phyloP scores from a whole-genome alignment of 2,888 invertebrate genomes.

The Metalampra italica region DNA sequence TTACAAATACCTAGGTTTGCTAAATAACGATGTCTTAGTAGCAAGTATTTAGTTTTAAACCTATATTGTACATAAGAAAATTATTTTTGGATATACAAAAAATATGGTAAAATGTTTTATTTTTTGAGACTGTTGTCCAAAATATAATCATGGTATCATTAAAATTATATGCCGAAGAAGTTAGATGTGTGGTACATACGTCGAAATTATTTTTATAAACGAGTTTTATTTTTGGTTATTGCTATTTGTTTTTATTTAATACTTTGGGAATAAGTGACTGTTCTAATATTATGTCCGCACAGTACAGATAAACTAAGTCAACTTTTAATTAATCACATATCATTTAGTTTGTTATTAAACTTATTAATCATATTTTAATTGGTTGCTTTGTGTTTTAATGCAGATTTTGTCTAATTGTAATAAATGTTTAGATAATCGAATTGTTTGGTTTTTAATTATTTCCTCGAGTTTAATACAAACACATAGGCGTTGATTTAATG shows the following conservation, averaged over 20 bases:
- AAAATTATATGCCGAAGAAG: constrained; percentile 46
- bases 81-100: constrained; percentile 65
- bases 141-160: constrained; percentile 55
- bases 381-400: constrained; percentile 70
- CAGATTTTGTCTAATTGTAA: constrained; percentile 62
- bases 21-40: neutral
- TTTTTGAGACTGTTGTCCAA: constrained; percentile 75
- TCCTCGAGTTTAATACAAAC: neutral
- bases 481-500: neutral
- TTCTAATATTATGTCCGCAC: constrained; percentile 42
- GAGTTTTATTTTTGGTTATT: constrained; percentile 62
- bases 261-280: constrained; percentile 33
- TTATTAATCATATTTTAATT: constrained; percentile 60
- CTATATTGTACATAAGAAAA: constrained; percentile 54
- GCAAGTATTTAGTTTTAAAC: neutral
- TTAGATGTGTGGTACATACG: constrained; percentile 47
- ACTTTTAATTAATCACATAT: constrained; percentile 68
- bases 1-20: too few relatives aligned
- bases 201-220: constrained; percentile 68
- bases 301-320: constrained; percentile 64
- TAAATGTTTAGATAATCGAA: constrained; percentile 61
- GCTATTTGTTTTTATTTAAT: constrained; percentile 46
- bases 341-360: constrained; percentile 53
- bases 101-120: constrained; percentile 56
- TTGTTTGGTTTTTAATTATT: constrained; percentile 2